Percentiles rank a stretch among this genome's conserved stretches.
Evolutionary conservation across 2,888 invertebrate species (phyloP).

Genomic region (Diarsia brunnea): DNA sequence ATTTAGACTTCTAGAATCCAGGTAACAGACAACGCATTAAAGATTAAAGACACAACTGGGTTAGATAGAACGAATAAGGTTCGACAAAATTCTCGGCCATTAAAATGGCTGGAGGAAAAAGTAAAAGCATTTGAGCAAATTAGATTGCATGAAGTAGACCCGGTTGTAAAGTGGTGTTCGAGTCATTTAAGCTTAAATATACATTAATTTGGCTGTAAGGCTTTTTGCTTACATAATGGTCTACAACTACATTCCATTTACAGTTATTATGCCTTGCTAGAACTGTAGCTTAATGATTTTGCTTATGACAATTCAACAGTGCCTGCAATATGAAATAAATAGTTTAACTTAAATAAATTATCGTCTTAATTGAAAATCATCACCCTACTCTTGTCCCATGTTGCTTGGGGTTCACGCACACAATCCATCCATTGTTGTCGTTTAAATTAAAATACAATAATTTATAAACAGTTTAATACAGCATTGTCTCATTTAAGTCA

Average conservation of each 20-base stretch:
- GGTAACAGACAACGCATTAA: conserved; percentile 78
- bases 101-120: conserved; percentile 42
- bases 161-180: conserved; percentile 28
- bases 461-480: not conserved
- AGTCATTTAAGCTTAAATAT: conserved; percentile 24
- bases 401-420: no score
- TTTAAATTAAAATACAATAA: not conserved
- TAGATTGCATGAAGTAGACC: conserved; percentile 37
- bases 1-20: conserved; percentile 62
- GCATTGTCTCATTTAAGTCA: no score
- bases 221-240: not conserved
- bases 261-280: not conserved
- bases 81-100: conserved; percentile 72
- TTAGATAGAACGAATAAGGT: conserved; percentile 66
- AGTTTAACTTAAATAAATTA: not conserved
- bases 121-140: conserved; percentile 36
- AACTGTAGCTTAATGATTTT: not conserved
- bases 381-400: no score
- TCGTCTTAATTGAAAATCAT: no score
- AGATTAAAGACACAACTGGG: conserved; percentile 74
- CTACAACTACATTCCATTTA: not conserved
- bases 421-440: no score
- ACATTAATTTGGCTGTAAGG: conserved; percentile 8
- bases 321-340: not conserved
- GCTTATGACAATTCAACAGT: not conserved